phyloP scores from a whole-genome alignment of 1,140 invertebrate genomes.

The Papilio machaon region DNA sequence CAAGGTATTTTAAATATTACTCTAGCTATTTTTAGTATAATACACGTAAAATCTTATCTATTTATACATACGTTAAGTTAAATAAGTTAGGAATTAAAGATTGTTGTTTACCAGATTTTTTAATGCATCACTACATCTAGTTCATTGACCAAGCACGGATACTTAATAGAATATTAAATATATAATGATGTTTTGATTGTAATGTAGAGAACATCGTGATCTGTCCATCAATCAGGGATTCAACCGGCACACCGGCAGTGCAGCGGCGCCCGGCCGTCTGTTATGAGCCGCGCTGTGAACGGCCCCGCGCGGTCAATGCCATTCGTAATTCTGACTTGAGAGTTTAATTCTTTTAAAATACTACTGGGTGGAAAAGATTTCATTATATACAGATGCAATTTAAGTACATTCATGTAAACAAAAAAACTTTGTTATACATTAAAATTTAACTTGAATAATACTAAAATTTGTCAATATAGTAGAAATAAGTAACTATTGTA shows the following conservation, averaged over 20 bases:
- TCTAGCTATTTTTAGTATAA: neutral
- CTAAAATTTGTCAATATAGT: too few relatives aligned
- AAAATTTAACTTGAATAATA: too few relatives aligned
- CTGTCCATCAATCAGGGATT: slow-evolving; percentile 19
- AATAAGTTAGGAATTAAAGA: too few relatives aligned
- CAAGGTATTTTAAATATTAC: slow-evolving; percentile 5
- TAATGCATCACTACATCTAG: neutral
- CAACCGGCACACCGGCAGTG: neutral
- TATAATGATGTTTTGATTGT: neutral
- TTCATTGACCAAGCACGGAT: neutral
- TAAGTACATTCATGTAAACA: too few relatives aligned
- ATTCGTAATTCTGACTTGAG: slow-evolving; percentile 7
- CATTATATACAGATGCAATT: too few relatives aligned
- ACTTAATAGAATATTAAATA: slow-evolving; percentile 6
- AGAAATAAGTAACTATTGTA: neutral
- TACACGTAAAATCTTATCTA: too few relatives aligned
- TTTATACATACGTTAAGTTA: neutral
- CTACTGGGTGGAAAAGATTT: neutral
- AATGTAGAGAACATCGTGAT: neutral
- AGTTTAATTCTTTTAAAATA: slow-evolving; percentile 1
- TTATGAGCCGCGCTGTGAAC: neutral
- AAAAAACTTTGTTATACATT: too few relatives aligned
- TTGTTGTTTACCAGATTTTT: neutral
- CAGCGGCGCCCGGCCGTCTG: slow-evolving; percentile 20
- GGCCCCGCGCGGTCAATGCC: slow-evolving; percentile 9